Base-by-base conservation (phyloP, 2,888 invertebrate species). In the Zygothrica quintamaculata region DNA sequence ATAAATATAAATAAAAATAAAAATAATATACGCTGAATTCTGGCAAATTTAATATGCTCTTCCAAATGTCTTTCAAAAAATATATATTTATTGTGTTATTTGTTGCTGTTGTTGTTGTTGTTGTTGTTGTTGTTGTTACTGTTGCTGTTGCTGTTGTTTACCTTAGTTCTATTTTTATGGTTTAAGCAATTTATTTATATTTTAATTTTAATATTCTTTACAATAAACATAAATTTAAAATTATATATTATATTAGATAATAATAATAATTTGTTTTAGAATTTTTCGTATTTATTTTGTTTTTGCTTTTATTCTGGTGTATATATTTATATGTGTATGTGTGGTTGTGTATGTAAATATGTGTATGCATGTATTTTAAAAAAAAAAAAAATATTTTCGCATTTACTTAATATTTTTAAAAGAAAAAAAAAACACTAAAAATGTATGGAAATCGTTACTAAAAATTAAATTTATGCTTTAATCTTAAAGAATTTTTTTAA, bases 361-460 rank as follows among this genome's bases (percentile, higher is more conserved):
- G 37, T 37, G 3, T n/a, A 15, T 37, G 13, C 5, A 22, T 22
- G 18, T 22, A 22, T 22, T 22, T 3, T 3, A 22, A 22, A 25
- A 11, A 39, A 22, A 22, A 22, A 22, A 25, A 11, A 39, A 26
- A 13, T 26, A 42, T 39, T 52, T 25, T 26, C n/a, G 29, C 18
- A 42, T 52, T 72, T 31, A 57, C 80, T 80, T 80, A 80, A 84
- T 64, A 65, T 62, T n/a, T n/a, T n/a, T n/a, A n/a, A n/a, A n/a
- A n/a, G n/a, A n/a, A n/a, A n/a, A n/a, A n/a, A 78, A 76, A 22
- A 78, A 76, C 70, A 65, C 78, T 84, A 84, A 80, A 84, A 84
- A 74, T 84, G 9, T 85, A 84, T 84, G 82, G 82, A 84, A 84
- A 84, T 69, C 86, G 84, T 74, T 77, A 74, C 84, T 80, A 78